Conservation (phyloP, 2,797 vertebrate species). For the Sciaenops ocellatus region DNA sequence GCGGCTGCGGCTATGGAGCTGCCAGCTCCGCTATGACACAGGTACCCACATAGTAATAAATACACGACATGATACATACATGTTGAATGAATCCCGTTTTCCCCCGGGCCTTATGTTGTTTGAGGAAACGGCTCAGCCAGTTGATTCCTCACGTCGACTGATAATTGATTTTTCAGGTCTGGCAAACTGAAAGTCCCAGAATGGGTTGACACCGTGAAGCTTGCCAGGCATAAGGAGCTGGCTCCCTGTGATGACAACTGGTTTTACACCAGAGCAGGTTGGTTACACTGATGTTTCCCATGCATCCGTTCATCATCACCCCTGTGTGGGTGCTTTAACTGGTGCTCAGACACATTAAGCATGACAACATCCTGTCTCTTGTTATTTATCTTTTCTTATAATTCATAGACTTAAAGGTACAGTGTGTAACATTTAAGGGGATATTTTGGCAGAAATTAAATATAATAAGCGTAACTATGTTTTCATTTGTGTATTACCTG, state of each 20-base stretch:
- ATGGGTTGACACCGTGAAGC: conserved; percentile 91
- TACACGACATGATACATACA: neutral
- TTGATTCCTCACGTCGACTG: conserved; percentile 32
- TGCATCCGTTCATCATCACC: neutral
- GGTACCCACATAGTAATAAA: no score
- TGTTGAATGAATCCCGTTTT: conserved; percentile 15
- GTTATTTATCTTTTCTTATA: no score
- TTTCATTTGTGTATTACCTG: no score
- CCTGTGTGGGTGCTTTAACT: no score
- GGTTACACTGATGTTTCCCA: conserved; percentile 50
- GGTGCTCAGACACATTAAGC: no score
- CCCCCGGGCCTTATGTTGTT: conserved; percentile 12
- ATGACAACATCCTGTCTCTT: no score
- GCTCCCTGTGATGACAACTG: conserved; percentile 91
- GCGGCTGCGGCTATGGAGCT: no score
- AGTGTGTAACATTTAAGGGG: no score
- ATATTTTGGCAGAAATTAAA: no score
- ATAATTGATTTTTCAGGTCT: conserved; percentile 81
- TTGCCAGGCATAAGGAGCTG: conserved; percentile 89
- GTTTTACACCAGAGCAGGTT: conserved; percentile 91
- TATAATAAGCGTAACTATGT: no score
- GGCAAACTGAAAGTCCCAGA: conserved; percentile 91
- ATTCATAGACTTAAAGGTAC: no score
- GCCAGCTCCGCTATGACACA: no score
- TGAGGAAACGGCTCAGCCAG: conserved; percentile 18